Base-by-base conservation (phyloP, 2,888 invertebrate genomes). In the Diachrysia chrysitis region DNA sequence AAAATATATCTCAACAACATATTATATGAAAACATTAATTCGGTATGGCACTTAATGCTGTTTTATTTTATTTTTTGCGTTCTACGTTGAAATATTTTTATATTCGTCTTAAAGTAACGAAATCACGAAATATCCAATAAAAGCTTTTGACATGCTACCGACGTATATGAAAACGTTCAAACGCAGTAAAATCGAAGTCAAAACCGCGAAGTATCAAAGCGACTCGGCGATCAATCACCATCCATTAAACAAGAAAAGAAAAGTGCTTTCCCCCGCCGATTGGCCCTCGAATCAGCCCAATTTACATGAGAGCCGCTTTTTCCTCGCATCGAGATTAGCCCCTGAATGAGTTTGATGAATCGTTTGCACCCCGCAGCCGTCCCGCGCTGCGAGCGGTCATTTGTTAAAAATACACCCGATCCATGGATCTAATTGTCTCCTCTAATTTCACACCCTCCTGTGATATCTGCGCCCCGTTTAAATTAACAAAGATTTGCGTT, bases 261-360 rank as follows among this genome's bases (percentile, higher is more conserved):
- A 95, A 94, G 94, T 92, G 94, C 92, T 94, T 94, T 92, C 93
- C 93, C 93, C 93, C 90, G 89, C 87, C 93, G 92, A 93, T 93
- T 93, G 95, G 93, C 94, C 92, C 94, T 94, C 91, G 89, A 94
- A 92, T 94, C 92, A 93, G 93, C 88, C 94, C 94, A 95, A 95
- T 95, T 95, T 95, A 95, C 95, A 95, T 95, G 95, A 95, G 95
- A 95, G 95, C 94, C 94, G 93, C 94, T 94, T 95, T 95, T 95
- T 95, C 95, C 93, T 93, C 92, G 93, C 93, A 93, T 92, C 93
- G 94, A 95, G 95, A 95, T 95, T 95, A 95, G 95, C 94, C 92
- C 89, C 90, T 87, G 94, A 94, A 94, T 95, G 95, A 95, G 94
- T 94, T 95, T 95, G 95, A 95, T 95, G 95, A 95, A 95, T 95